phyloP scores from a whole-genome alignment of 2,888 invertebrate genomes.

The Andrena hattorfiana region DNA sequence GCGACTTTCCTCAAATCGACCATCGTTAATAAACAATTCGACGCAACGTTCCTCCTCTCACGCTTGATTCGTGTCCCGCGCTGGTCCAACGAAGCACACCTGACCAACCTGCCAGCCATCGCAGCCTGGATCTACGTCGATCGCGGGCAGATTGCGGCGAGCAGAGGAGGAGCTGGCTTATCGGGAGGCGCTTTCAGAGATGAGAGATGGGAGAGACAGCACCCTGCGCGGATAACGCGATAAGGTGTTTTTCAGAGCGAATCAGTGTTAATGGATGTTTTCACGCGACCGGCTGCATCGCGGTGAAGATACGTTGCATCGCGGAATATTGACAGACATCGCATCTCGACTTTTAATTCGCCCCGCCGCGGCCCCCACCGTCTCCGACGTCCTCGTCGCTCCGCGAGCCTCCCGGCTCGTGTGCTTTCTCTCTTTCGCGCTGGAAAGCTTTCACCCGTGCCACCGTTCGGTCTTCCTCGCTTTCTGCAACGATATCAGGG shows the following conservation, averaged over 20 bases:
- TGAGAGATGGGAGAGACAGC: constrained; percentile 40
- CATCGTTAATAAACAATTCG: too few species aligned
- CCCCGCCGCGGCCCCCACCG: constrained; percentile 3
- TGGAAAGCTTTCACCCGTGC: constrained; percentile 63
- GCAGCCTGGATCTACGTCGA: neutral
- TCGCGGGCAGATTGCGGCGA: neutral
- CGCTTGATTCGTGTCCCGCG: neutral
- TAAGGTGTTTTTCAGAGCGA: constrained; percentile 75
- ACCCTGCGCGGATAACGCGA: constrained; percentile 67
- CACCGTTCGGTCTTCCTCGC: constrained; percentile 47
- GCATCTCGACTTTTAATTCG: constrained; percentile 66
- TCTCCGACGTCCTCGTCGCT: constrained; percentile 14
- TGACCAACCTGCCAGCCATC: neutral
- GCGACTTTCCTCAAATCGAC: too few species aligned
- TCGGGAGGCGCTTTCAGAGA: too few species aligned
- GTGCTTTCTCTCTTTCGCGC: constrained; percentile 45
- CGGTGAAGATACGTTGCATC: constrained; percentile 55
- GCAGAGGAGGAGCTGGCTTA: too few species aligned
- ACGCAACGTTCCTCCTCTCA: too few species aligned
- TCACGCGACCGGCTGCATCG: constrained; percentile 73
- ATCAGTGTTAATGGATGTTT: constrained; percentile 78
- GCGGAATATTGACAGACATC: constrained; percentile 74
- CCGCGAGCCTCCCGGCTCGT: neutral
- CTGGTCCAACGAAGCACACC: neutral
- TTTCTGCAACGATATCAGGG: constrained; percentile 76